Evolutionary conservation across 2,797 vertebrate genomes (phyloP), one percentile per base, ranked within the genome.

Genomic region (Acomys russatus): DNA sequence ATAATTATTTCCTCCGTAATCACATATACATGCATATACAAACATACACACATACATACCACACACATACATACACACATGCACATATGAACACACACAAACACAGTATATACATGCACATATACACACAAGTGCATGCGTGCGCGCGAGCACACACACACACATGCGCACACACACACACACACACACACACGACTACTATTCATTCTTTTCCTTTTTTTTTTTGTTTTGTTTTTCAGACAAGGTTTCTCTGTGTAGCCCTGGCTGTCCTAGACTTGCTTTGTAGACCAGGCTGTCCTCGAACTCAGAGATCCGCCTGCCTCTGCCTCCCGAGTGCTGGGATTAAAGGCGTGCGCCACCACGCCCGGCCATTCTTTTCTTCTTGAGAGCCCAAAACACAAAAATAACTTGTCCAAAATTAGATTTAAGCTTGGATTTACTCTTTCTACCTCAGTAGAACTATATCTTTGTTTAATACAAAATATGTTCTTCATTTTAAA

Each of bases 401-500:
- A 68, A 54, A 33, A 51, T 17, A n/a, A n/a, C 9, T 23, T 23
- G 20, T 25, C 30, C 83, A 87, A 80, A 38, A 56, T 74, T 89
- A 73, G 76, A 93, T 44, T 61, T 90, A 89, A 90, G 71, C 49
- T 64, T 94, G 23, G 14, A 56, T 94, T 91, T 87, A 87, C 77
- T 78, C 54, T 73, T 38, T 66, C n/a, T 85, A 38, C n/a, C 38
- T 79, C 28, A 78, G 35, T 71, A 87, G 88, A 70, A 94, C 59
- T 87, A 66, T 18, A 38, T 71, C 91, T 90, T 95, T 94, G n/a
- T 15, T 87, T 64, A 80, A 80, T 91, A 56, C 30, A 93, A 95
- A 93, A 64, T 93, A 89, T 70, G n/a, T 51, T 76, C 44, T 33
- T 61, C 35, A 77, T 68, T 91, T 73, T 8, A 94, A 77, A 96